These are phyloP conservation scores for Gulo gulo DNA, from an alignment of 2,113 vertebrate species.

Conservation along the genomic window DNA sequence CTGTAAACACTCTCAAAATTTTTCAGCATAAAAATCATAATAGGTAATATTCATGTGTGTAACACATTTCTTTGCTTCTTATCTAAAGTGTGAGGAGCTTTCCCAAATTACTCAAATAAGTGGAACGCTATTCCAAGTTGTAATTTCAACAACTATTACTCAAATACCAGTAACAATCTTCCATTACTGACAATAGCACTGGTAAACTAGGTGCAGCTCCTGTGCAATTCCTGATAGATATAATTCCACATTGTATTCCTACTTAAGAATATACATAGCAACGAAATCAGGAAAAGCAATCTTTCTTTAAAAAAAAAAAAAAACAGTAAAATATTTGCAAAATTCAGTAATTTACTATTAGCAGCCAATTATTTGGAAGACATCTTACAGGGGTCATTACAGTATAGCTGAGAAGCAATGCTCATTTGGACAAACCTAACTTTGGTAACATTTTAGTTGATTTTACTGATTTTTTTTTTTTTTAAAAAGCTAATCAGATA, in stretches of 20 bases:
- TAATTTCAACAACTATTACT: background rate
- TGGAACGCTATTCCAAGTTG: background rate
- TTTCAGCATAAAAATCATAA: background rate
- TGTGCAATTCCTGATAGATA: background rate
- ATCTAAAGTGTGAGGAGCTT: background rate
- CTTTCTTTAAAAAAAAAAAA: background rate
- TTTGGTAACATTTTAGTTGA: background rate
- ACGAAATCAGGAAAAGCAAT: background rate
- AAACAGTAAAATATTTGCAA: background rate
- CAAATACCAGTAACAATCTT: background rate
- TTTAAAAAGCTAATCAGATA: background rate
- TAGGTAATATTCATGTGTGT: background rate
- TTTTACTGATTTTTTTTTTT: background rate
- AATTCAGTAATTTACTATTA: background rate
- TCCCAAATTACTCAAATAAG: background rate
- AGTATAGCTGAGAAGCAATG: background rate
- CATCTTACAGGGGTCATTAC: background rate
- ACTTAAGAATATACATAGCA: background rate
- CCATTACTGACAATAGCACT: background rate
- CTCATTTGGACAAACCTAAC: background rate
- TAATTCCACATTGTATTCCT: background rate
- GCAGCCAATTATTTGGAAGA: constrained; percentile 2
- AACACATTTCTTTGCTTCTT: background rate
- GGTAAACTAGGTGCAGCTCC: background rate
- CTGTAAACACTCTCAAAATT: background rate